Evolutionary conservation across 2,888 invertebrate genomes (phyloP), one percentile per base, ranked within the genome.

Genomic region (Neoscelio sp.): DNA sequence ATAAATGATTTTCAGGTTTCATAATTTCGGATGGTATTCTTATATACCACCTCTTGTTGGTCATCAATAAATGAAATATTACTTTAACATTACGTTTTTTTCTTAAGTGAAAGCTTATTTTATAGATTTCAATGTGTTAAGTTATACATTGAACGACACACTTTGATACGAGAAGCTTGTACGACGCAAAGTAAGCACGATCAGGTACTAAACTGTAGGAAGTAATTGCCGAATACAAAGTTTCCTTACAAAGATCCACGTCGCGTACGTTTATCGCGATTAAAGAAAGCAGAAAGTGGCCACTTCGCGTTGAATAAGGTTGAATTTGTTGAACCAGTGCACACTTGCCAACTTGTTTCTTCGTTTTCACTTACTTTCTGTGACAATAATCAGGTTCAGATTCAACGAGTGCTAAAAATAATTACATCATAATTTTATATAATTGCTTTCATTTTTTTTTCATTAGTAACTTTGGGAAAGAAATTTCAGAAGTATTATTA

Each of bases 161-260:
- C 38, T 38, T 38, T 38, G 38, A 38, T 38, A 7, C 38, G 38
- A 38, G n/a, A 3, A 38, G 38, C 28, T 12, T n/a, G 33, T 30
- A 81, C 78, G 71, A 65, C 44, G 76, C 77, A 82, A 81, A 80
- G 81, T 80, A 79, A 80, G 54, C 64, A 77, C 77, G 82, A 77
- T 77, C 68, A 48, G 65, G 71, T 70, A 76, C 80, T 82, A 78
- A 65, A 75, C 71, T 67, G 76, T 75, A 74, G 76, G 76, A 80
- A 79, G 73, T 70, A 79, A 79, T 80, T 68, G 77, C 73, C 78
- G 62, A 73, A 77, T 80, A 81, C 77, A 54, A 54, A 54, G 54
- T 54, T 54, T 35, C 18, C 54, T 54, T 20, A 1, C 18, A 10
- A 35, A 15, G 77, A 70, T 78, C 62, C 78, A 35, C 46, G 33